Conservation (phyloP, 2,797 vertebrate genomes). For the Sciurus carolinensis region DNA sequence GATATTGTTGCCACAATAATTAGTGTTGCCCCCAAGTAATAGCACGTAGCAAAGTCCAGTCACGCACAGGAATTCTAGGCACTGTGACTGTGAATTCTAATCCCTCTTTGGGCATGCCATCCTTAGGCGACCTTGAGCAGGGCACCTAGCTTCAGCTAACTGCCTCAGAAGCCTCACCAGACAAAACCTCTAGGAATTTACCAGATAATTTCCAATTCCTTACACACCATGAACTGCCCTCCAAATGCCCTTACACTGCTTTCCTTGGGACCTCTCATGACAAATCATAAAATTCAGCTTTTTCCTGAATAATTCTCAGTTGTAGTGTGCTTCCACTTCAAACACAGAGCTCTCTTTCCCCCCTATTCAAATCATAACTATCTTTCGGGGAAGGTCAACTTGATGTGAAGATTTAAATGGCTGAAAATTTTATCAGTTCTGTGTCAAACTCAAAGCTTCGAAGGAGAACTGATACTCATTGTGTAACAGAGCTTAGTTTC, state of each 20-base stretch:
- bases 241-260: constrained; percentile 19
- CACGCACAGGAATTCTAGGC: constrained; percentile 80
- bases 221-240: not conserved
- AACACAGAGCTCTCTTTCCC: not conserved
- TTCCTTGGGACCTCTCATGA: not conserved
- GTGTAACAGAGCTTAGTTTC: not conserved
- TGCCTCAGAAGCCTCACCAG: constrained; percentile 19
- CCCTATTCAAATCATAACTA: constrained; percentile 7
- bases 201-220: not conserved
- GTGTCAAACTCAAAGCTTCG: not conserved
- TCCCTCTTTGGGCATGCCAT: constrained; percentile 49
- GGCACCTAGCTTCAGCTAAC: constrained; percentile 37
- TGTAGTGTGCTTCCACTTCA: not conserved
- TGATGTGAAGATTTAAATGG: constrained; percentile 48
- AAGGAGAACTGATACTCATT: not conserved
- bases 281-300: constrained; percentile 39
- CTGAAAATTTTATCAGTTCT: not conserved
- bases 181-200: constrained; percentile 46
- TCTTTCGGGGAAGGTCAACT: not conserved
- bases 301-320: constrained; percentile 48
- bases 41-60: constrained; percentile 71
- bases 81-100: constrained; percentile 83
- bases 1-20: constrained; percentile 70
- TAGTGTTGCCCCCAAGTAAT: constrained; percentile 64
- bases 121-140: constrained; percentile 76